Evolutionary conservation across 2,797 vertebrate species (phyloP).

Genomic region (Alosa sapidissima): DNA sequence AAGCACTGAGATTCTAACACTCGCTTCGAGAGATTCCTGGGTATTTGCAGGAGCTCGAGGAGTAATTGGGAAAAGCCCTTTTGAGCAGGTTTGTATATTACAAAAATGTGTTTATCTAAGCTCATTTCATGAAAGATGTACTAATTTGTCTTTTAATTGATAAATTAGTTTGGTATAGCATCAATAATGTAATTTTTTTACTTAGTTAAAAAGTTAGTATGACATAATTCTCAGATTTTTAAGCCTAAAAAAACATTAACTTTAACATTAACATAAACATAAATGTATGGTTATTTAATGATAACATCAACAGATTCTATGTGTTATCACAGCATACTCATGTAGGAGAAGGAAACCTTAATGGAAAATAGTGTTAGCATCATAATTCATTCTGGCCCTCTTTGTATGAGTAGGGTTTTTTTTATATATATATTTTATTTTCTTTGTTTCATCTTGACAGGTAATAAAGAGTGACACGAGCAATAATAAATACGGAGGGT

Average conservation of each 20-base stretch:
- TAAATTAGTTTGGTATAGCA: no score
- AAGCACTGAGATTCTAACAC: constrained; percentile 50
- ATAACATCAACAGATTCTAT: no score
- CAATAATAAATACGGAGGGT: constrained; percentile 72
- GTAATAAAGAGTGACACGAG: constrained; percentile 63
- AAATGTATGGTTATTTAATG: no score
- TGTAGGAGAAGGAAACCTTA: neutral
- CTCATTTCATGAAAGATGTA: neutral
- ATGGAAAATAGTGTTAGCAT: neutral
- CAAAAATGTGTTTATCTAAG: neutral
- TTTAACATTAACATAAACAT: no score
- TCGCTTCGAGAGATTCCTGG: constrained; percentile 78
- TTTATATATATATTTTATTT: neutral
- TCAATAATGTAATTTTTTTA: no score
- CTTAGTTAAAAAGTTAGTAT: no score
- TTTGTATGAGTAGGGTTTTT: neutral
- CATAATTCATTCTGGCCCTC: neutral
- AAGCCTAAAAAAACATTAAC: no score
- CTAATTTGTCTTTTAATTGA: neutral
- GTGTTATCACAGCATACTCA: neutral
- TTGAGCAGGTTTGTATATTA: constrained; percentile 68
- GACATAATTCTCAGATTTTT: no score
- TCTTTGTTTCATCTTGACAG: constrained; percentile 49
- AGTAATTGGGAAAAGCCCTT: constrained; percentile 66
- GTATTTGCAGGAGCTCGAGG: constrained; percentile 71